Base-by-base conservation (phyloP, 37 sponge, comb jelly and placozoan genomes). In the Crambe crambe region DNA sequence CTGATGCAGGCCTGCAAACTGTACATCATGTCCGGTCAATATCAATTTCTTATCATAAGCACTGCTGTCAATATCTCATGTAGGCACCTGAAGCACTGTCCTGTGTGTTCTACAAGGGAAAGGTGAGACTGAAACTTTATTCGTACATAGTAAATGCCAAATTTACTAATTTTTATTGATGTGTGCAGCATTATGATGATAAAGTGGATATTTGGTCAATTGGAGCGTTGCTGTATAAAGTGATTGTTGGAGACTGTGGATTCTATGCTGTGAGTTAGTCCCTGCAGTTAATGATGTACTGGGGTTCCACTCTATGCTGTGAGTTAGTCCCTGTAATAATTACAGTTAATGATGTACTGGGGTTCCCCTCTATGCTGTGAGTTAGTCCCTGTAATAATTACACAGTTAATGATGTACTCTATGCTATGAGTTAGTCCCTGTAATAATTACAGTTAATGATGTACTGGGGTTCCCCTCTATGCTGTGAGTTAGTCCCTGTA, bases 261-360 rank as follows among this genome's bases (percentile, higher is more conserved):
- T 95, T 95, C 85, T 95, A 86, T 77, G 96, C 96, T 58, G 94
- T 94, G 54, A 92, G 92, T 81, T 29, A n/a, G n/a, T n/a, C n/a
- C n/a, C n/a, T n/a, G n/a, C n/a, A n/a, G n/a, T 9, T n/a, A n/a
- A n/a, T n/a, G n/a, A n/a, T n/a, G n/a, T n/a, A n/a, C 51, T 32
- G 15, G 23, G 15, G 17, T 35, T 23, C n/a, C n/a, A 61, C 92
- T 95, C 85, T 95, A 86, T 77, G 96, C 96, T 58, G 94, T 94
- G 54, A 92, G 92, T 81, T 29, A n/a, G n/a, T n/a, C n/a, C n/a
- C n/a, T n/a, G n/a, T n/a, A n/a, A n/a, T n/a, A n/a, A n/a, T n/a
- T n/a, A n/a, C n/a, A n/a, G n/a, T 9, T n/a, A n/a, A n/a, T n/a
- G n/a, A n/a, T n/a, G n/a, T n/a, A n/a, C 51, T 32, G 15, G 23